These are phyloP conservation scores for Drosophila nr. fundita DNA, from an alignment of 2,888 invertebrate genomes.

Conservation along the genomic window DNA sequence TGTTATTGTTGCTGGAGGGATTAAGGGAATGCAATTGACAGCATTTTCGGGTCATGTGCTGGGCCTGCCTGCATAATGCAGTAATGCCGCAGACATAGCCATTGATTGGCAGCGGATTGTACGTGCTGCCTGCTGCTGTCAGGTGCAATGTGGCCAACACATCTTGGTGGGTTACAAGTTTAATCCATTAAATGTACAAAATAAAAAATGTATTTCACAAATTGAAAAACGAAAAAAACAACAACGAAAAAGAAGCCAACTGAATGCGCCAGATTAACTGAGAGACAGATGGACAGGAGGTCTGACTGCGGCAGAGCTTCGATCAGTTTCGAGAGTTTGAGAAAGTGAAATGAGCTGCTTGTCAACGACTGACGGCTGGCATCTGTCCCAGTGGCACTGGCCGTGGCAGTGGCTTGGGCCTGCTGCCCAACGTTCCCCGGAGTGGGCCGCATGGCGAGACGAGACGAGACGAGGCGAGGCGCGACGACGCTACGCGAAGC, in stretches of 20 bases:
- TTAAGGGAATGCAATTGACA: slow-evolving; percentile 1
- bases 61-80: slow-evolving; percentile 7
- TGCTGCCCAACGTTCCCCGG: background rate
- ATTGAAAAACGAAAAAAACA: slow-evolving; percentile 29
- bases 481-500: background rate
- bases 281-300: background rate
- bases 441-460: background rate
- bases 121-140: slow-evolving; percentile 8
- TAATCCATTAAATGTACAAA: slow-evolving; percentile 73
- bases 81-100: slow-evolving; percentile 1
- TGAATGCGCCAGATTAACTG: slow-evolving; percentile 18
- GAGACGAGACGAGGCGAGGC: background rate
- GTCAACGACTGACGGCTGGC: slow-evolving; percentile 53
- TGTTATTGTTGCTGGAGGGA: no score
- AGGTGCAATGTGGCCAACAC: slow-evolving; percentile 8
- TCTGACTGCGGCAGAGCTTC: slow-evolving; percentile 32
- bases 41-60: background rate
- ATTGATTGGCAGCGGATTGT: slow-evolving; percentile 21
- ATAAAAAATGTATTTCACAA: slow-evolving; percentile 68
- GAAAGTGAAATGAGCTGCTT: slow-evolving; percentile 74
- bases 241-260: slow-evolving; percentile 7
- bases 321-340: slow-evolving; percentile 36
- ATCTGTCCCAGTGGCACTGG: slow-evolving; percentile 32
- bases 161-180: slow-evolving; percentile 66
- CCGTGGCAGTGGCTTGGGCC: slow-evolving; percentile 23